Evolutionary conservation across 2,888 invertebrate species (phyloP).

Genomic region (Xestia c-nigrum): DNA sequence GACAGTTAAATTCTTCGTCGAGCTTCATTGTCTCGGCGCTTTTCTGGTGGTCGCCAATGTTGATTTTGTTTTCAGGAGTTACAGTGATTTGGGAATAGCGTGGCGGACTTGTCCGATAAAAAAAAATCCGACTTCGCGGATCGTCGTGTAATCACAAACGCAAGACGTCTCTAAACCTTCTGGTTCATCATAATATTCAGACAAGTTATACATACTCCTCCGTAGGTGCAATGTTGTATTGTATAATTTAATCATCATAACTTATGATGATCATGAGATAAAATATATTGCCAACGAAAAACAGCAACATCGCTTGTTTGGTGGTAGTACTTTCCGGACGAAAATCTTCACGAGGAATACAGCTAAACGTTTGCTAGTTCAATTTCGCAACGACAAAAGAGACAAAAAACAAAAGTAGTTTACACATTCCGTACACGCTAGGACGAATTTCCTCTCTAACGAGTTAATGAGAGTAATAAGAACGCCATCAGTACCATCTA

Average conservation of each 20-base stretch:
- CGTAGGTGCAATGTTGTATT: conserved; percentile 23
- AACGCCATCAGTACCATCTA: conserved; percentile 16
- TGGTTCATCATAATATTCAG: conserved; percentile 10
- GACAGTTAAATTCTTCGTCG: no score
- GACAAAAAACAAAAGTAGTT: neutral
- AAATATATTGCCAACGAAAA: neutral
- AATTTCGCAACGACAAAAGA: neutral
- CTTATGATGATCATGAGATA: neutral
- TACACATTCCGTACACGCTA: conserved; percentile 4
- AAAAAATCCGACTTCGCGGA: neutral
- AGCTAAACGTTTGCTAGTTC: neutral
- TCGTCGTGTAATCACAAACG: neutral
- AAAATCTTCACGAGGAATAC: neutral
- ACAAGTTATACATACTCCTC: conserved; percentile 13
- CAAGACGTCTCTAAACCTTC: conserved; percentile 18
- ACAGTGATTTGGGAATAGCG: no score
- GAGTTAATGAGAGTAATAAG: conserved; percentile 32
- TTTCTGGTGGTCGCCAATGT: no score
- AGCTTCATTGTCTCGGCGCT: no score
- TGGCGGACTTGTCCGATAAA: no score
- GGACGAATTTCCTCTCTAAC: conserved; percentile 30
- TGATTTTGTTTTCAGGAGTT: no score
- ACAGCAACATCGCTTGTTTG: neutral
- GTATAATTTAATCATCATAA: no score
- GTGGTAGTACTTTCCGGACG: neutral